These are phyloP conservation scores for Illadopsis cleaveri DNA, from an alignment of 2,113 vertebrate species.

Conservation along the genomic window DNA sequence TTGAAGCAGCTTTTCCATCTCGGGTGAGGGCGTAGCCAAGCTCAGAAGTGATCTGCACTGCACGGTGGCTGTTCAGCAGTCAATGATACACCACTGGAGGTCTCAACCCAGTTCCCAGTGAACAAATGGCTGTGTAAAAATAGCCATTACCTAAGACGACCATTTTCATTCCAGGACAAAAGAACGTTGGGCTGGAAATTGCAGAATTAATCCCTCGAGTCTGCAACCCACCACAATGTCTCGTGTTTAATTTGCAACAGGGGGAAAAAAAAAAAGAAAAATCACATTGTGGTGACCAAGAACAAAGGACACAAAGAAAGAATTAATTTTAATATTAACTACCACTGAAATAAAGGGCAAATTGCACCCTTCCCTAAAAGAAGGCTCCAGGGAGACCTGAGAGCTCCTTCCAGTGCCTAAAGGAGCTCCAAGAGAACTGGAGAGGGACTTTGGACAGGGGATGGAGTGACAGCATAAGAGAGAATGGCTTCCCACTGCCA, in stretches of 20 bases:
- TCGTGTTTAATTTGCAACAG: not conserved
- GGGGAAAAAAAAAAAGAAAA: not conserved
- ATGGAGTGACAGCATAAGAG: not conserved
- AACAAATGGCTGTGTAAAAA: slow-evolving; percentile 54
- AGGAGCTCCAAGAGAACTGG: not conserved
- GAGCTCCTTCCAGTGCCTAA: not conserved
- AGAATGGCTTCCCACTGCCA: not conserved
- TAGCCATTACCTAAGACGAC: slow-evolving; percentile 54
- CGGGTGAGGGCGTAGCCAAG: not conserved
- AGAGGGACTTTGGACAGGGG: not conserved
- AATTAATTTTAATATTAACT: not conserved
- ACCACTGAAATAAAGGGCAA: not conserved
- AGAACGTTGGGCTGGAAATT: slow-evolving; percentile 32
- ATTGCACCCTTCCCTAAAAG: not conserved
- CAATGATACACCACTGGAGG: slow-evolving; percentile 1
- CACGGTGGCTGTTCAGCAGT: not conserved
- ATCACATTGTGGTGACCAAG: not conserved
- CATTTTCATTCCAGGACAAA: slow-evolving; percentile 54
- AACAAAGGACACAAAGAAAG: not conserved
- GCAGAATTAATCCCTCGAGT: slow-evolving; percentile 46
- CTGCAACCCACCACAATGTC: not conserved
- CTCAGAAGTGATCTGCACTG: not conserved
- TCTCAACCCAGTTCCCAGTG: slow-evolving; percentile 35
- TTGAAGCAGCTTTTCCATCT: not conserved
- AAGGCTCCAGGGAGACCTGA: not conserved